Conservation (phyloP, 2,113 vertebrate species). For the Benthochromis sp. region DNA sequence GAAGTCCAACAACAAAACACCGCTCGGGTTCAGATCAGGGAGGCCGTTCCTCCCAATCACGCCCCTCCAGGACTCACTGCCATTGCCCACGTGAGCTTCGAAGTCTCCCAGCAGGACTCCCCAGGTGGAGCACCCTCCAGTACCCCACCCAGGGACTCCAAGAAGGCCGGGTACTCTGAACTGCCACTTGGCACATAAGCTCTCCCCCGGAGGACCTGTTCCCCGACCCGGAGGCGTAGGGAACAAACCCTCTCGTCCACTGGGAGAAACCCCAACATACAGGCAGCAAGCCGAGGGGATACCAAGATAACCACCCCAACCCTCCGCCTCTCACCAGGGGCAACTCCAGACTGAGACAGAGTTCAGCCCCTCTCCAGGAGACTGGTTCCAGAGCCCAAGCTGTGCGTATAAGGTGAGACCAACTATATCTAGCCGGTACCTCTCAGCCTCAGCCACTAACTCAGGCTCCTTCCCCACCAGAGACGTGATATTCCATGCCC, state of each 20-base stretch:
- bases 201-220: background rate
- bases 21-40: background rate
- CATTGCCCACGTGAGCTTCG: background rate
- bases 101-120: background rate
- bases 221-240: background rate
- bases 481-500: background rate
- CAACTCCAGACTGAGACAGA: background rate
- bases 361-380: background rate
- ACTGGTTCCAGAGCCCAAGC: background rate
- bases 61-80: background rate
- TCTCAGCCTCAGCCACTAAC: too few species aligned
- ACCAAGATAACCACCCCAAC: background rate
- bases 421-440: too few species aligned
- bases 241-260: background rate
- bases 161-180: background rate
- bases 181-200: fast-evolving
- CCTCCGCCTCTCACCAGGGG: background rate
- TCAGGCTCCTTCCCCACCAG: background rate
- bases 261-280: background rate
- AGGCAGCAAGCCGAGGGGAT: background rate
- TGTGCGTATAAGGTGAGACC: too few species aligned
- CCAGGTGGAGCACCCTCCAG: background rate
- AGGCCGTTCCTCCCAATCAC: background rate
- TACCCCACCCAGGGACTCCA: background rate
- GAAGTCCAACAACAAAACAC: background rate